A percentile compares a stretch with the other conserved stretches of the same genome.
phyloP scores from a whole-genome alignment of 1,140 invertebrate species.

The Drosophila ananassae region DNA sequence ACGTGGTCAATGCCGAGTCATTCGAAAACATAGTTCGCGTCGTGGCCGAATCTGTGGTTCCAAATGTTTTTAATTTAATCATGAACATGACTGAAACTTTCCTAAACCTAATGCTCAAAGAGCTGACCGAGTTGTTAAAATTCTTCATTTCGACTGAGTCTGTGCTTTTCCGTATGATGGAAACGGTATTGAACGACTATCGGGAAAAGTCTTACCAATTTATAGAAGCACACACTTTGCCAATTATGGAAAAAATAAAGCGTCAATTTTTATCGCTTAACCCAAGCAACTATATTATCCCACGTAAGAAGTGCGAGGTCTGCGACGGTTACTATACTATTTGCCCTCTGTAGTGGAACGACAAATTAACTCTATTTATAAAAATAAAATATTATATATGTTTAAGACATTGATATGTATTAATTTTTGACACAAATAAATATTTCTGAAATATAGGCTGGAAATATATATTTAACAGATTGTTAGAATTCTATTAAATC shows the following conservation, averaged over 20 bases:
- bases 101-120: constrained; percentile 35
- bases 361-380: background rate
- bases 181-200: constrained; percentile 18
- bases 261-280: constrained; percentile 53
- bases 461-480: too few species aligned
- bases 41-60: constrained; percentile 16
- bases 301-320: constrained; percentile 18
- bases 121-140: constrained; percentile 27
- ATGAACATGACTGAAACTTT: constrained; percentile 35
- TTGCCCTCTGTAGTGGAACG: constrained; percentile 13
- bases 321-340: constrained; percentile 46
- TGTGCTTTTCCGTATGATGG: constrained; percentile 33
- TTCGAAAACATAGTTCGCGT: constrained; percentile 33
- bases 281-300: constrained; percentile 30
- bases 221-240: background rate
- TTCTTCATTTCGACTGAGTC: constrained; percentile 56
- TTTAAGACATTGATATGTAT: too few species aligned
- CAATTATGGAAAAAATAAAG: constrained; percentile 6
- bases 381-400: too few species aligned
- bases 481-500: too few species aligned
- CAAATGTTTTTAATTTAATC: constrained; percentile 14
- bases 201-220: background rate
- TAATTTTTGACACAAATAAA: too few species aligned
- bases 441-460: too few species aligned
- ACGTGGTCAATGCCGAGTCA: constrained; percentile 44